Evolutionary conservation across 2,113 vertebrate genomes (phyloP).

Genomic region (Coracopsis vasa): DNA sequence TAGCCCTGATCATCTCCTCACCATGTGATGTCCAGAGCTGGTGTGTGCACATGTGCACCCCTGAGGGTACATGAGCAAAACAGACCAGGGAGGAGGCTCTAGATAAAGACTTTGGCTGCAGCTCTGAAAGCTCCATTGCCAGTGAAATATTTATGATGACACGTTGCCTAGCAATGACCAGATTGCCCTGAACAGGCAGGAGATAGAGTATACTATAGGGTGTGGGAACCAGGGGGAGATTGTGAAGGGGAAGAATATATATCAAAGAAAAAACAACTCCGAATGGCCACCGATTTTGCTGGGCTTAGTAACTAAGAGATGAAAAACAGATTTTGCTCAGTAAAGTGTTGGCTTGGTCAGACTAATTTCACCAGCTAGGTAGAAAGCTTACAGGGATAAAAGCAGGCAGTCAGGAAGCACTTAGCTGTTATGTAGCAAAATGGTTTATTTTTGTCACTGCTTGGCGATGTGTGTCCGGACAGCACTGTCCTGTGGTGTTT

Average conservation of each 20-base stretch:
- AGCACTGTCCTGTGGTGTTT: conserved; percentile 27
- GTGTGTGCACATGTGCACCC: background rate
- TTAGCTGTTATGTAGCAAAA: conserved; percentile 54
- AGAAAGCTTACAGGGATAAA: conserved; percentile 31
- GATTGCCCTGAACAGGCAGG: conserved; percentile 36
- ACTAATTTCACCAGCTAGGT: conserved; percentile 51
- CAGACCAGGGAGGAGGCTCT: background rate
- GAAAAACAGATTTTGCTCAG: conserved; percentile 13
- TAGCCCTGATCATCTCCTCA: background rate
- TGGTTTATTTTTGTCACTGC: conserved; percentile 59
- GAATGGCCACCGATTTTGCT: background rate
- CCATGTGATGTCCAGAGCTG: fast-evolving
- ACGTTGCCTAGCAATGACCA: conserved; percentile 77
- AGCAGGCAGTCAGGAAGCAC: conserved; percentile 49
- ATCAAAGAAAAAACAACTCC: background rate
- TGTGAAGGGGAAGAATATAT: background rate
- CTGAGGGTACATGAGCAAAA: background rate
- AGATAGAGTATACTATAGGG: conserved; percentile 26
- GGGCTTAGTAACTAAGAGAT: background rate
- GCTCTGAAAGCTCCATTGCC: conserved; percentile 15
- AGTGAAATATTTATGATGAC: conserved; percentile 75
- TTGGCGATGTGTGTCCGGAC: background rate
- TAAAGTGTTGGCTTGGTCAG: conserved; percentile 1
- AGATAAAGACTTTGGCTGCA: conserved; percentile 4
- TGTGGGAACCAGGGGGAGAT: background rate